phyloP scores from a whole-genome alignment of 2,797 vertebrate genomes.

The Pipistrellus nathusii region DNA sequence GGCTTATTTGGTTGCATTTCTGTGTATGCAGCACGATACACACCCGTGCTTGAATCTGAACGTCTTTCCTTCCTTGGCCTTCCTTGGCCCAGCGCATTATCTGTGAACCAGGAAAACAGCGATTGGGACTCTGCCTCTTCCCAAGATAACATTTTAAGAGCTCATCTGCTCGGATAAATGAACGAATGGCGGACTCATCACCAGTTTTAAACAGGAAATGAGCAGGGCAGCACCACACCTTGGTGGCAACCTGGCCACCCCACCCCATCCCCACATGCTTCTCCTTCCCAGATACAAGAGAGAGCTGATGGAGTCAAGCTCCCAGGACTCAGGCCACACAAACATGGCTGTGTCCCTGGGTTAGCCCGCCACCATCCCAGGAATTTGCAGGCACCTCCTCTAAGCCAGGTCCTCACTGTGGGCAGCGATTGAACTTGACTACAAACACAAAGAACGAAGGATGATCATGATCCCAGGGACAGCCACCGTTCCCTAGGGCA shows the following conservation, averaged over 20 bases:
- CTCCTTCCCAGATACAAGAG: not conserved
- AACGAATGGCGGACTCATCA: not conserved
- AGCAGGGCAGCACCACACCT: not conserved
- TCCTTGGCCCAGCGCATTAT: not conserved
- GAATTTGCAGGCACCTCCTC: not conserved
- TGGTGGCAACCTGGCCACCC: not conserved
- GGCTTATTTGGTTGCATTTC: too few relatives aligned
- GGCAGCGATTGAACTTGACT: not conserved
- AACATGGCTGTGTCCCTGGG: not conserved
- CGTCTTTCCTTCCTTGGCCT: not conserved
- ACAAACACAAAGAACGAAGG: not conserved
- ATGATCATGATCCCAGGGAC: fast-evolving
- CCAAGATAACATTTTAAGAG: not conserved
- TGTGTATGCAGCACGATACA: too few relatives aligned
- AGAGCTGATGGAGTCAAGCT: fast-evolving
- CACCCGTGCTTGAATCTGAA: not conserved
- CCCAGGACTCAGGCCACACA: not conserved
- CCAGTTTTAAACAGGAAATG: not conserved
- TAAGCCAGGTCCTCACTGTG: not conserved
- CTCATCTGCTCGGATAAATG: not conserved
- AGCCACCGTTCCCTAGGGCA: not conserved
- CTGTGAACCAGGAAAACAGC: not conserved
- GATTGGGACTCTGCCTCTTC: not conserved
- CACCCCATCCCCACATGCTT: fast-evolving
- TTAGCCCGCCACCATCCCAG: not conserved